Evolutionary conservation across 2,797 vertebrate species (phyloP).

Genomic region (Psittacula derbiana): DNA sequence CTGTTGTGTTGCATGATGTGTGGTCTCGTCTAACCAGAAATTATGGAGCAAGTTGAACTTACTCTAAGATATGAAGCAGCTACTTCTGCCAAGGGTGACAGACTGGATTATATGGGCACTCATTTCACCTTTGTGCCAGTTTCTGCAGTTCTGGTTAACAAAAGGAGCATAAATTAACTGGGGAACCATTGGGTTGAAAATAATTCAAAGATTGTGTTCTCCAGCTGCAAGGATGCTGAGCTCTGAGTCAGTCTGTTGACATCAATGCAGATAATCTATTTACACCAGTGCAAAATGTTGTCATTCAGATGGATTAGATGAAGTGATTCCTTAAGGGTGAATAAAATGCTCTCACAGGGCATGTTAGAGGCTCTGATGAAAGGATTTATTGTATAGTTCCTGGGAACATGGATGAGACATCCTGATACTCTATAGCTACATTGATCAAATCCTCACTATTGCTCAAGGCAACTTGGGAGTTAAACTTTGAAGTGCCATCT

Average conservation of each 20-base stretch:
- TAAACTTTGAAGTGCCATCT: neutral
- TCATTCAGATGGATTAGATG: neutral
- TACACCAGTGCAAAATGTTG: neutral
- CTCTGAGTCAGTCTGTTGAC: neutral
- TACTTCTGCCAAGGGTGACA: neutral
- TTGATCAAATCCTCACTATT: neutral
- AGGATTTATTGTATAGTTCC: neutral
- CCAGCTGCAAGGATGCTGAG: neutral
- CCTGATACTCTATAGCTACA: neutral
- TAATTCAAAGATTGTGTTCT: neutral
- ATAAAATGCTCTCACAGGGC: neutral
- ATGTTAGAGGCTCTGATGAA: neutral
- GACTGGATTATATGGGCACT: neutral
- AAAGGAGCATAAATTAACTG: neutral
- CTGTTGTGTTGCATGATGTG: neutral
- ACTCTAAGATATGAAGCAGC: neutral
- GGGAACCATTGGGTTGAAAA: neutral
- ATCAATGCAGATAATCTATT: neutral
- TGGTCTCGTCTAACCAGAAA: accelerated
- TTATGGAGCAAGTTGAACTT: neutral
- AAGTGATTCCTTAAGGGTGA: neutral
- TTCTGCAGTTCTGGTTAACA: neutral
- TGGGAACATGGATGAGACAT: neutral
- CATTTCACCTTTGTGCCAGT: neutral
- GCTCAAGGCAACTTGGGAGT: neutral